Conservation (phyloP, 2,797 vertebrate species). For the Cryptoblepharus egeriae region DNA sequence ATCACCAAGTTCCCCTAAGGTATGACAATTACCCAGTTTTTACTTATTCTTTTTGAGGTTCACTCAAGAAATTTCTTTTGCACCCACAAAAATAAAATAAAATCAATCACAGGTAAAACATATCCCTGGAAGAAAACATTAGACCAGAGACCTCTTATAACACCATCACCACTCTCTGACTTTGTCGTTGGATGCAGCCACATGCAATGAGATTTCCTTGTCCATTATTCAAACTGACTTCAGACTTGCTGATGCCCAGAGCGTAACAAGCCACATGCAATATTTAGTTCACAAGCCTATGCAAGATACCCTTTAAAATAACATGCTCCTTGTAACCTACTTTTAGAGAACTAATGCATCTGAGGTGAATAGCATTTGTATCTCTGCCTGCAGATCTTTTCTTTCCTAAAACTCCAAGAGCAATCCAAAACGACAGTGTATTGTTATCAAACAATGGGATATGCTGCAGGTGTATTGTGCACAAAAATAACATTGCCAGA, state of each 20-base stretch:
- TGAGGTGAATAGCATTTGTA: neutral
- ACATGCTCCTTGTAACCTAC: constrained; percentile 13
- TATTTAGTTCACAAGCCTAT: neutral
- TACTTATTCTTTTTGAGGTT: neutral
- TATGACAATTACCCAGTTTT: neutral
- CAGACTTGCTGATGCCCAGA: constrained; percentile 15
- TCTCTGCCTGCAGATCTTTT: neutral
- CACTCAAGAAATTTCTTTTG: neutral
- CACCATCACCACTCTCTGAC: neutral
- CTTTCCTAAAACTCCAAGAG: neutral
- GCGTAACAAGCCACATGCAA: neutral
- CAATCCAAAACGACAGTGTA: neutral
- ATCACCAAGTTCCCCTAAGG: neutral
- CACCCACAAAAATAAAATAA: neutral
- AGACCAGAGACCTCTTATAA: neutral
- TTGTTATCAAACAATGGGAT: constrained; percentile 8
- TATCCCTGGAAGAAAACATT: neutral
- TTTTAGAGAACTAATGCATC: neutral
- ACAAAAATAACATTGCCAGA: neutral
- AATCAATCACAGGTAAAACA: neutral
- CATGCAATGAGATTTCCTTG: neutral
- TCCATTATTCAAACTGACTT: constrained; percentile 22
- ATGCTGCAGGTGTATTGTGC: neutral
- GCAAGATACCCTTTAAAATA: neutral
- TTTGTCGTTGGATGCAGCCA: neutral